Evolutionary conservation across 1,140 invertebrate species (phyloP).

Genomic region (Phymastichus coffea): DNA sequence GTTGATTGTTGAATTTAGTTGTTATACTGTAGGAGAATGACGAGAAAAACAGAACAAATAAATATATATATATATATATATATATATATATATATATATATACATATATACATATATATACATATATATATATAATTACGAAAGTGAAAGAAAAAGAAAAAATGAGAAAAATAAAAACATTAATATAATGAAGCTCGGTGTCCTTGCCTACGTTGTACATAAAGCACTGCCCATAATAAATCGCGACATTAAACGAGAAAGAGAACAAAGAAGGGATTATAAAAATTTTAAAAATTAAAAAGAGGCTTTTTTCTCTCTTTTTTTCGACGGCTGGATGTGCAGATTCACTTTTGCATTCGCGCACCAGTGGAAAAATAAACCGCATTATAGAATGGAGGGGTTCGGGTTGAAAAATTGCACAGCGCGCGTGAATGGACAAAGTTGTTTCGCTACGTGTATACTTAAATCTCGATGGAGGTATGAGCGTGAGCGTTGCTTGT

Average conservation of each 20-base stretch:
- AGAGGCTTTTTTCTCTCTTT: too few species aligned
- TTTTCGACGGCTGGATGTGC: neutral
- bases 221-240: constrained; percentile 39
- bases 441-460: too few species aligned
- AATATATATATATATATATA: too few species aligned
- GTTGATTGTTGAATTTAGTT: constrained; percentile 23
- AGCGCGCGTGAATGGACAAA: too few species aligned
- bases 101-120: too few species aligned
- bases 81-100: too few species aligned
- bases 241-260: constrained; percentile 6
- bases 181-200: constrained; percentile 29
- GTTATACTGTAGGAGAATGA: constrained; percentile 10
- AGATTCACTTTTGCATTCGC: neutral
- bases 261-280: too few species aligned
- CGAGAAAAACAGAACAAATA: constrained; percentile 3
- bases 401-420: too few species aligned
- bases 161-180: constrained; percentile 14
- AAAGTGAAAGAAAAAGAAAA: constrained; percentile 8
- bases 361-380: neutral
- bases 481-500: too few species aligned
- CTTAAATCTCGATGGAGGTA: too few species aligned
- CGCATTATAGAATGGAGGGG: neutral
- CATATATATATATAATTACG: too few species aligned
- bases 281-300: too few species aligned
- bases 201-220: constrained; percentile 38